Conservation (phyloP, 2,888 invertebrate species). For the Subacronicta megacephala region DNA sequence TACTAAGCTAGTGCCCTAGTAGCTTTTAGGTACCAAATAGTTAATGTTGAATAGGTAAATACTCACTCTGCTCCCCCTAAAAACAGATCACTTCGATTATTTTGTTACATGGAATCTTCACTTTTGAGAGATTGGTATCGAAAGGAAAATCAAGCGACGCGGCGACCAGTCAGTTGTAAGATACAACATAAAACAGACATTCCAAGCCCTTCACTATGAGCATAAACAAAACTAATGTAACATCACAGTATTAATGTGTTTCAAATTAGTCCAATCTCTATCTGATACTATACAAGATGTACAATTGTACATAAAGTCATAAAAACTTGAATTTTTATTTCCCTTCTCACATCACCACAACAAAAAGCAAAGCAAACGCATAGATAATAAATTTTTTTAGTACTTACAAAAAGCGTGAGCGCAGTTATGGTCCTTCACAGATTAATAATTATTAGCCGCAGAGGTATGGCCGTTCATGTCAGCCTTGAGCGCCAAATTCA, state of each 20-base stretch:
- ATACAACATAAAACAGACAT: slow-evolving; percentile 24
- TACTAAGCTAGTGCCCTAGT: slow-evolving; percentile 27
- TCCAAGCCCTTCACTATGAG: slow-evolving; percentile 7
- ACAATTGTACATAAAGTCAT: slow-evolving; percentile 22
- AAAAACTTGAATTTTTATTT: slow-evolving; percentile 45
- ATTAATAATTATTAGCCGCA: too few relatives aligned
- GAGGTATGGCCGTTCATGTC: too few relatives aligned
- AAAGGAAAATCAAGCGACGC: slow-evolving; percentile 48
- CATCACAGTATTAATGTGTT: slow-evolving; percentile 12
- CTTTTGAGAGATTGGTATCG: slow-evolving; percentile 15
- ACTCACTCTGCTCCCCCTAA: slow-evolving; percentile 32
- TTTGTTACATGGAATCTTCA: slow-evolving; percentile 13
- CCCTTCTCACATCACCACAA: slow-evolving; percentile 50
- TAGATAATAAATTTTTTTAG: slow-evolving; percentile 24
- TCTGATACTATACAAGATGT: slow-evolving; percentile 22
- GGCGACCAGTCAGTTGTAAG: slow-evolving; percentile 19
- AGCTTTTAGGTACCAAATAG: background rate
- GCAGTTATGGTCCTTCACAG: too few relatives aligned
- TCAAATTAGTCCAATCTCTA: slow-evolving; percentile 8
- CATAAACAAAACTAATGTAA: slow-evolving; percentile 9
- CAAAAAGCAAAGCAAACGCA: slow-evolving; percentile 49
- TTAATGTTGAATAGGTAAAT: slow-evolving; percentile 1
- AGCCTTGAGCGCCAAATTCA: too few relatives aligned
- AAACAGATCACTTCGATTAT: slow-evolving; percentile 15
- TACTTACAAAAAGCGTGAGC: too few relatives aligned